These are phyloP conservation scores for Bubo scandiacus DNA, from an alignment of 2,113 vertebrate genomes.

Conservation along the genomic window DNA sequence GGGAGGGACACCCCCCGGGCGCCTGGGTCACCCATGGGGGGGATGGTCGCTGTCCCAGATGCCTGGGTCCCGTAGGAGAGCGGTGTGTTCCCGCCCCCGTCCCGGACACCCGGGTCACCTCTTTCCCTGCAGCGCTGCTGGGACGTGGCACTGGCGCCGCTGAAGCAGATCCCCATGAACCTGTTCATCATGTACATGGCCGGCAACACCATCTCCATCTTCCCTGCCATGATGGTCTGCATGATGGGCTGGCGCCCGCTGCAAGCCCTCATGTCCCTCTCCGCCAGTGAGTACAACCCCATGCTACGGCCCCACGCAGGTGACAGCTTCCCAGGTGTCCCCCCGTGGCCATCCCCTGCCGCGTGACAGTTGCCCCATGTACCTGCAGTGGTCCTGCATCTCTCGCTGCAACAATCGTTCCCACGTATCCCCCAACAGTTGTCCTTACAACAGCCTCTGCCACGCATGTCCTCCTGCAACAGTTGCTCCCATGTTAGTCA, in stretches of 20 bases:
- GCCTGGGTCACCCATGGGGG: not conserved
- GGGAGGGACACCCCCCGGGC: fast-evolving
- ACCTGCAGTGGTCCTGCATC: fast-evolving
- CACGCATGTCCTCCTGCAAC: fast-evolving
- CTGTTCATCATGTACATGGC: conserved; percentile 99
- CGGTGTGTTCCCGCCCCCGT: not conserved
- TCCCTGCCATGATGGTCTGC: conserved; percentile 98
- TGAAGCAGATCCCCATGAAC: conserved; percentile 99
- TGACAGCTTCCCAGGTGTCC: fast-evolving
- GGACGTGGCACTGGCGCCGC: conserved; percentile 93
- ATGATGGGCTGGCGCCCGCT: conserved; percentile 99
- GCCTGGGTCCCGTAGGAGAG: no score
- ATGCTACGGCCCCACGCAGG: fast-evolving
- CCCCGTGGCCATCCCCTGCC: fast-evolving
- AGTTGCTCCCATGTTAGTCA: not conserved
- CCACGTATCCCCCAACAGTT: no score
- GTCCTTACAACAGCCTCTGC: fast-evolving
- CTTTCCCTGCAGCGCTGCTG: conserved; percentile 85
- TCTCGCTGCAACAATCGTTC: no score
- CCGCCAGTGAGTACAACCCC: conserved; percentile 85
- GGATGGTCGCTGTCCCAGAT: not conserved
- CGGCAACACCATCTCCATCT: conserved; percentile 98
- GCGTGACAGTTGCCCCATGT: fast-evolving
- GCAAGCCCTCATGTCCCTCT: conserved; percentile 96
- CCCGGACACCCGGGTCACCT: not conserved